Evolutionary conservation across 2,888 invertebrate genomes (phyloP), one percentile per base, ranked within the genome.

Genomic region (Rhaphigaster nebulosa): DNA sequence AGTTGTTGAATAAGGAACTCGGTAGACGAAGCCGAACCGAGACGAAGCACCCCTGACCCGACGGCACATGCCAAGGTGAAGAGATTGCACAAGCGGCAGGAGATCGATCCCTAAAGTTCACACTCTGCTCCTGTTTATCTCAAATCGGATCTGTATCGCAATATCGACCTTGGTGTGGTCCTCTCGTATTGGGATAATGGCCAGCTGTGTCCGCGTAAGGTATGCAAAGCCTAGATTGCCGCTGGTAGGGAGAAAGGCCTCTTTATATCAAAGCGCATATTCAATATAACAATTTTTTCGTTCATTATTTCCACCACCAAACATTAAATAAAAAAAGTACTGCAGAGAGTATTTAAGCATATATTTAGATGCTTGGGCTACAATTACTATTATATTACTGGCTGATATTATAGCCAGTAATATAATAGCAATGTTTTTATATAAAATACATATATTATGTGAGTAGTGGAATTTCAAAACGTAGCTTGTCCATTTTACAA

Each of bases 81-180:
- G 45, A 8, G 34, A 2, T 84, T 50, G 84, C 84, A 45, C 41
- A 26, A 84, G 84, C 45, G 84, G 45, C 15, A 15, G 26, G 0
- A 15, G 45, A n/a, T 45, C 15, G 45, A 26, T 18, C n/a, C 88
- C 60, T 88, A 56, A 60, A 60, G 88, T 88, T 88, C 88, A 88
- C 88, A 88, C 88, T 65, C 56, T 88, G 88, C 88, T 88, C 88
- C 60, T 60, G 60, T 88, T 88, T 88, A 88, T 88, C 88, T 88
- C 60, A 60, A 88, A 60, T 60, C 88, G 38, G 60, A 88, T 88
- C 88, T 29, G 54, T 88, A 41, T 88, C 60, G 88, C 60, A 88
- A 88, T 23, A 15, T 23, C 65, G 60, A 65, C 88, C 88, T 88
- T 88, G 65, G 3, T 15, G 60, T 38, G 4, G 38, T 54, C 52